Conservation (phyloP, 2,888 invertebrate genomes). For the Ditula angustiorana region DNA sequence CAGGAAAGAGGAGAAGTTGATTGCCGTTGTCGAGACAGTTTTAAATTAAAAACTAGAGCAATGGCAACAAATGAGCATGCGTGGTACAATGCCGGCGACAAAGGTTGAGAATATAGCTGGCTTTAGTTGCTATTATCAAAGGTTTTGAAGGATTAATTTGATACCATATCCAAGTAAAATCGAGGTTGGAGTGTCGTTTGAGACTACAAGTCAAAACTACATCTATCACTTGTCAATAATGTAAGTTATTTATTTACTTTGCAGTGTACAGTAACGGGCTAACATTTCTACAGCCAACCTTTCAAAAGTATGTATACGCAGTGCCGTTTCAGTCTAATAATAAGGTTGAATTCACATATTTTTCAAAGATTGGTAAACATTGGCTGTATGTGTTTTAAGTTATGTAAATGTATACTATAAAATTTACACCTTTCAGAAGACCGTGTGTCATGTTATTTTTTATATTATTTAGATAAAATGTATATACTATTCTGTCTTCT, state of each 20-base stretch:
- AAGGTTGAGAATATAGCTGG: conserved; percentile 11
- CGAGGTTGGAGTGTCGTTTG: neutral
- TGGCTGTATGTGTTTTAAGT: no score
- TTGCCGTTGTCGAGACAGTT: conserved; percentile 62
- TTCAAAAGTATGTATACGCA: no score
- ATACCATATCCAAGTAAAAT: neutral
- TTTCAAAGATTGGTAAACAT: no score
- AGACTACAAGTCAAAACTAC: neutral
- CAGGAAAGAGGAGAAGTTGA: conserved; percentile 44
- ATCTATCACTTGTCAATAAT: neutral
- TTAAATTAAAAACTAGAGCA: conserved; percentile 67
- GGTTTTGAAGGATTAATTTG: neutral
- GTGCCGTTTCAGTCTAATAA: no score
- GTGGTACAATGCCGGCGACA: conserved; percentile 53
- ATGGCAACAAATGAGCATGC: conserved; percentile 80
- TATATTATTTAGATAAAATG: no score
- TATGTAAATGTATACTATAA: no score
- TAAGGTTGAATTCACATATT: no score
- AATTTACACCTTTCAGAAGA: neutral
- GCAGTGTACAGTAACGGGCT: no score
- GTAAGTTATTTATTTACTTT: no score
- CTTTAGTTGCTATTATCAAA: neutral
- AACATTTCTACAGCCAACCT: no score
- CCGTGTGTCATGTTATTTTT: no score
- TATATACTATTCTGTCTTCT: no score